Evolutionary conservation across 2,113 vertebrate species (phyloP).

Genomic region (Tursiops truncatus): DNA sequence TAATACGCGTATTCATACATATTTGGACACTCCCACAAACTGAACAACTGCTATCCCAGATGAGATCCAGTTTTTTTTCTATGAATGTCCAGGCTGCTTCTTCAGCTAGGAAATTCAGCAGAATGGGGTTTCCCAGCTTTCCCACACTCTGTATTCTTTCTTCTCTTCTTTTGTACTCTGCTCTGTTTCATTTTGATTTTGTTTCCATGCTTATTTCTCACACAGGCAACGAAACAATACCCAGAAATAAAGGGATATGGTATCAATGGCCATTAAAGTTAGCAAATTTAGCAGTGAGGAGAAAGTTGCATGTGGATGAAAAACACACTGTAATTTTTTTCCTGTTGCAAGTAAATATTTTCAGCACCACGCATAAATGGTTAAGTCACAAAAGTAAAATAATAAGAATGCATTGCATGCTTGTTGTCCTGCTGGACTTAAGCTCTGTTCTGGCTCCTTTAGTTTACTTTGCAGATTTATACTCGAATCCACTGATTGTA

Average conservation of each 20-base stretch:
- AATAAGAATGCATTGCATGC: not conserved
- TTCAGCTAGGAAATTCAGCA: not conserved
- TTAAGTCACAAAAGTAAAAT: not conserved
- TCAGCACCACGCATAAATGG: not conserved
- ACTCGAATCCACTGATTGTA: not conserved
- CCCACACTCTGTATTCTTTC: not conserved
- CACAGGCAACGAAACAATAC: not conserved
- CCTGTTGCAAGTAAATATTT: not conserved
- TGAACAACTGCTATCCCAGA: not conserved
- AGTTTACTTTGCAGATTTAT: not conserved
- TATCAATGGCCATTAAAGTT: not conserved
- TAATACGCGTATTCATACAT: not conserved
- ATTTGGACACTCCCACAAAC: not conserved
- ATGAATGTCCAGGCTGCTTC: not conserved
- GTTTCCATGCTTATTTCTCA: not conserved
- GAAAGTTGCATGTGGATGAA: not conserved
- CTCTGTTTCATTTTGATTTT: constrained; percentile 24
- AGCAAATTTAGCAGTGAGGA: not conserved
- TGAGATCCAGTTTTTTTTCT: not conserved
- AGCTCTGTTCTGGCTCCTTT: not conserved
- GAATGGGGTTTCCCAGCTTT: not conserved
- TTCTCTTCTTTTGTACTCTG: not conserved
- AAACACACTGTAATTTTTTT: not conserved
- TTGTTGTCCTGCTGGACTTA: not conserved
- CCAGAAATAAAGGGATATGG: not conserved